Evolutionary conservation across 2,888 invertebrate species (phyloP).

Genomic region (Leucoptera coffeella): DNA sequence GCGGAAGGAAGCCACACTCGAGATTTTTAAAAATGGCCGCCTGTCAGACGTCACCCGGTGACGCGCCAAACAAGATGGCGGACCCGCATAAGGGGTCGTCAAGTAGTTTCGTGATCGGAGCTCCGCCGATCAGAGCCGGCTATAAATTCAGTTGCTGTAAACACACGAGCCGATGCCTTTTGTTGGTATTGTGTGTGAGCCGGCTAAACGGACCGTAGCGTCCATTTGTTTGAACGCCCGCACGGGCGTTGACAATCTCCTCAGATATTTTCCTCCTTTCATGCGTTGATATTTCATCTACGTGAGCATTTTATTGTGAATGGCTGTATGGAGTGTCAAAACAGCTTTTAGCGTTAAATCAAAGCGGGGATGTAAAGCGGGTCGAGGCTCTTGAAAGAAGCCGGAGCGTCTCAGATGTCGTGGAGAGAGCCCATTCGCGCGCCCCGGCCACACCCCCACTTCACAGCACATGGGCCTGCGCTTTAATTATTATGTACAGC

Average conservation of each 20-base stretch:
- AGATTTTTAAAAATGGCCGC: slow-evolving; percentile 50
- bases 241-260: slow-evolving; percentile 5
- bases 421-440: slow-evolving; percentile 45
- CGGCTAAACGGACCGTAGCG: no score
- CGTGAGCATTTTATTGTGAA: slow-evolving; percentile 16
- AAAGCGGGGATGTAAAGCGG: slow-evolving; percentile 43
- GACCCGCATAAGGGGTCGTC: slow-evolving; percentile 17
- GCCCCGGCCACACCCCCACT: slow-evolving; percentile 48
- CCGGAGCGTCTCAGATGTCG: slow-evolving; percentile 48
- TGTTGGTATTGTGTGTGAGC: no score
- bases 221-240: no score
- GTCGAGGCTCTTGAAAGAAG: slow-evolving; percentile 43
- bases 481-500: slow-evolving; percentile 53
- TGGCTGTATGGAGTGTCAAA: slow-evolving; percentile 25
- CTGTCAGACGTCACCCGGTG: slow-evolving; percentile 36
- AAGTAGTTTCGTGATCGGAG: slow-evolving; percentile 14
- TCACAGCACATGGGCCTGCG: slow-evolving; percentile 47
- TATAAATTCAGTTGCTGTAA: no score
- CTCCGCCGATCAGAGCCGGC: no score
- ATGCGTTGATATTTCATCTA: slow-evolving; percentile 12
- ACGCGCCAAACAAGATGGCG: slow-evolving; percentile 41
- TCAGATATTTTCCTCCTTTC: no score
- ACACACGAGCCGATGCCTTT: no score
- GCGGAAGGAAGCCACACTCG: slow-evolving; percentile 48
- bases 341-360: slow-evolving; percentile 46